Evolutionary conservation across 2,797 vertebrate genomes (phyloP), one percentile per base, ranked within the genome.

Genomic region (Rallus crepitans): DNA sequence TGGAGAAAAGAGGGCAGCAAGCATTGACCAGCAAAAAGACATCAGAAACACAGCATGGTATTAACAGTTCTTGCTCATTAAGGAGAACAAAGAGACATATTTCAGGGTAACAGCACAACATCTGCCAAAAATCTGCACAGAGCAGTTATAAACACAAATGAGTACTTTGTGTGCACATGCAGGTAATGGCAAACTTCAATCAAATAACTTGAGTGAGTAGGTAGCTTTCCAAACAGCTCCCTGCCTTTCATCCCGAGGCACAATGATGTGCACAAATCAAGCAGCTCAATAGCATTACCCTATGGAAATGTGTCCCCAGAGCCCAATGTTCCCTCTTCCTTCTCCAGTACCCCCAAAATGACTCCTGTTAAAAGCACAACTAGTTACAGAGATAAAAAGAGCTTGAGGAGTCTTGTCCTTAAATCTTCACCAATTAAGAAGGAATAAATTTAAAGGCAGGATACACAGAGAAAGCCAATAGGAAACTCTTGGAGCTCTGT

Each of bases 241-340:
- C 33, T 42, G 53, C 25, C 27, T 91, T 81, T 78, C 78, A 85
- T 60, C 57, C 71, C 4, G 4, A 81, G 47, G 56, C 82, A 91
- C 68, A 83, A 59, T n/a, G 73, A 25, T 70, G 65, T n/a, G 63
- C 73, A 89, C 77, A 95, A 91, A 96, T 89, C 88, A 95, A 94
- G 88, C 33, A 82, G 50, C 71, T 92, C 65, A 89, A 96, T 75
- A 90, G 53, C 86, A 77, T 97, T 97, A 92, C 89, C 79, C 88
- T 76, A 65, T 66, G 85, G 95, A 97, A 96, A 94, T 85, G 87
- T 50, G 64, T 93, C 86, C 82, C 89, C 52, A 65, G 84, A 87
- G 95, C 57, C 73, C 71, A 89, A 92, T 90, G 90, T 94, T 94
- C 92, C 45, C 15, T 91, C 42, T 92, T 90, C 52, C 63, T 83